These are phyloP conservation scores for Drosophila busckii DNA, from an alignment of 1,140 invertebrate genomes.

Conservation along the genomic window DNA sequence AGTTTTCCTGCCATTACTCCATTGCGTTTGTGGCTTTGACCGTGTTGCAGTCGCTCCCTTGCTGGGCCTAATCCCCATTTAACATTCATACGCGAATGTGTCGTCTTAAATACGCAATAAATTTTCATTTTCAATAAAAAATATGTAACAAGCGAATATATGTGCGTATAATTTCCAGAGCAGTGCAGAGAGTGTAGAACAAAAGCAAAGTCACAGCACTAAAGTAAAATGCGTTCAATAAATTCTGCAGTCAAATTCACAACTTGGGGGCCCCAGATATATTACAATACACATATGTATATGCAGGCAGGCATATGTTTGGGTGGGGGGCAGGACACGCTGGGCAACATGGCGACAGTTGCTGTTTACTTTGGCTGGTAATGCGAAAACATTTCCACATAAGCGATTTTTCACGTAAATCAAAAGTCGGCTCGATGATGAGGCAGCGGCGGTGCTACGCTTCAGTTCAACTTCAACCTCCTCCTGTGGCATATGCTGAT, in stretches of 20 bases:
- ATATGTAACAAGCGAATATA: conserved; percentile 56
- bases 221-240: conserved; percentile 58
- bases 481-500: conserved; percentile 30
- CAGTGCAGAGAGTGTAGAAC: conserved; percentile 55
- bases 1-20: too few species aligned
- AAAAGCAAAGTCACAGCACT: conserved; percentile 20
- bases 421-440: conserved; percentile 59
- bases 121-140: conserved; percentile 72
- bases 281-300: too few species aligned
- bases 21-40: too few species aligned
- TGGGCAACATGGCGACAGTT: too few species aligned
- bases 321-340: too few species aligned
- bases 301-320: too few species aligned
- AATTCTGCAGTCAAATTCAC: conserved; percentile 59
- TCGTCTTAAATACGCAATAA: conserved; percentile 70
- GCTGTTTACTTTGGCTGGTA: too few species aligned
- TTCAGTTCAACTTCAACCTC: conserved; percentile 1
- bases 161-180: conserved; percentile 8
- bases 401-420: conserved; percentile 74
- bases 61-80: conserved; percentile 60
- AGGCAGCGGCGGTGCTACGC: background rate
- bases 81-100: conserved; percentile 68
- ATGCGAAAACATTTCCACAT: conserved; percentile 65
- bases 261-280: conserved; percentile 14
- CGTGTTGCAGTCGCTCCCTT: conserved; percentile 8